These are phyloP conservation scores for Ambastaia sidthimunki DNA, from an alignment of 2,797 vertebrate genomes.

Conservation along the genomic window DNA sequence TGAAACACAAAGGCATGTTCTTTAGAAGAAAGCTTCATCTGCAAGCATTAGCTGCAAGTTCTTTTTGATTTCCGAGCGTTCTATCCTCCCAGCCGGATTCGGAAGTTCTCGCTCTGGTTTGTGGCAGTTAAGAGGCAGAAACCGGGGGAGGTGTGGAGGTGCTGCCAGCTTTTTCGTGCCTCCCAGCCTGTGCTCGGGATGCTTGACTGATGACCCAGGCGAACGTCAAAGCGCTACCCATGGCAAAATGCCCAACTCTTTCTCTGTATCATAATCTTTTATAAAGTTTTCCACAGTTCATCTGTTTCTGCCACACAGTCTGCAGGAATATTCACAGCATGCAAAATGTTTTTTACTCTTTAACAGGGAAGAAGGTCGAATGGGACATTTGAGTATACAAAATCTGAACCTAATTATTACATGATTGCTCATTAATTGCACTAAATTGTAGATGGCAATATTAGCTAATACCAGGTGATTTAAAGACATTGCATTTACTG, in stretches of 20 bases:
- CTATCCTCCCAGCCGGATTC: constrained; percentile 52
- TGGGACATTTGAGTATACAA: constrained; percentile 21
- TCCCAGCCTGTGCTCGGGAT: constrained; percentile 49
- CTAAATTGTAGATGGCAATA: no score
- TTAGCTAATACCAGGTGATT: no score
- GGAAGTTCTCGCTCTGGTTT: constrained; percentile 43
- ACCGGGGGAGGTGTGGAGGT: constrained; percentile 25
- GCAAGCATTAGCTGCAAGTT: constrained; percentile 62
- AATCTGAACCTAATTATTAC: not conserved
- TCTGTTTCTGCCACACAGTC: constrained; percentile 14
- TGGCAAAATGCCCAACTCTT: constrained; percentile 44
- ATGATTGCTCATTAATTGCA: no score
- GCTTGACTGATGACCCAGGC: constrained; percentile 54
- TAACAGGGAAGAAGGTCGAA: constrained; percentile 30
- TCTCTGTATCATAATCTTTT: constrained; percentile 46
- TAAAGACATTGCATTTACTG: no score
- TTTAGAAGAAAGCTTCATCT: constrained; percentile 62
- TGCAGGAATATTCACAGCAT: constrained; percentile 1
- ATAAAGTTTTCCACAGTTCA: constrained; percentile 43
- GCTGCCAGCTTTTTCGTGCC: constrained; percentile 50
- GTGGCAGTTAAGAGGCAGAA: constrained; percentile 35
- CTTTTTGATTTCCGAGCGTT: constrained; percentile 54
- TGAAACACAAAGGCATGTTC: constrained; percentile 60
- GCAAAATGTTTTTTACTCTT: constrained; percentile 2
- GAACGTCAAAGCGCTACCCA: constrained; percentile 48